Evolutionary conservation across 2,113 vertebrate species (phyloP).

Genomic region (Corythornis cristatus): DNA sequence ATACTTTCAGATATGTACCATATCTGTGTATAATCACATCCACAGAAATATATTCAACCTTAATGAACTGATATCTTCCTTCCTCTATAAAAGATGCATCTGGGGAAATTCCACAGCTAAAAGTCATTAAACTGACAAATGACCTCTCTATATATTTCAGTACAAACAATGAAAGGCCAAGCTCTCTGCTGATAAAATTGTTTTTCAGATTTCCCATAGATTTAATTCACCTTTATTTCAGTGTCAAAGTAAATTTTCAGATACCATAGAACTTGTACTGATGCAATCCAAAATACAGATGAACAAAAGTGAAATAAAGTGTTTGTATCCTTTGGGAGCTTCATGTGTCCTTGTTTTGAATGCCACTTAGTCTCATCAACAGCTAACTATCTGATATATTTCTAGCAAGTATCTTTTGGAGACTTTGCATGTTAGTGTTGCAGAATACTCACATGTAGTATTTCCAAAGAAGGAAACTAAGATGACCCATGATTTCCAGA

Average conservation of each 20-base stretch:
- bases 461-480: neutral
- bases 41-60: neutral
- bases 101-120: neutral
- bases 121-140: slow-evolving; percentile 1
- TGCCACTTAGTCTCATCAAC: neutral
- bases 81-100: neutral
- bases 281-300: neutral
- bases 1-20: neutral
- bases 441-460: neutral
- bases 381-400: neutral
- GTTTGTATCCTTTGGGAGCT: neutral
- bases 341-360: neutral
- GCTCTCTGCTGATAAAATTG: neutral
- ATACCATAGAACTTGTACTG: neutral
- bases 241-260: neutral
- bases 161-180: neutral
- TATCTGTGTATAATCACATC: neutral
- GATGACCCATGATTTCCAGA: neutral
- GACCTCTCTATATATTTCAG: neutral
- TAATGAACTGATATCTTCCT: neutral
- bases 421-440: neutral
- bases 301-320: neutral
- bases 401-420: neutral
- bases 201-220: neutral
- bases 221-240: neutral